Evolutionary conservation across 2,888 invertebrate genomes (phyloP).

Genomic region (Taenaris catops): DNA sequence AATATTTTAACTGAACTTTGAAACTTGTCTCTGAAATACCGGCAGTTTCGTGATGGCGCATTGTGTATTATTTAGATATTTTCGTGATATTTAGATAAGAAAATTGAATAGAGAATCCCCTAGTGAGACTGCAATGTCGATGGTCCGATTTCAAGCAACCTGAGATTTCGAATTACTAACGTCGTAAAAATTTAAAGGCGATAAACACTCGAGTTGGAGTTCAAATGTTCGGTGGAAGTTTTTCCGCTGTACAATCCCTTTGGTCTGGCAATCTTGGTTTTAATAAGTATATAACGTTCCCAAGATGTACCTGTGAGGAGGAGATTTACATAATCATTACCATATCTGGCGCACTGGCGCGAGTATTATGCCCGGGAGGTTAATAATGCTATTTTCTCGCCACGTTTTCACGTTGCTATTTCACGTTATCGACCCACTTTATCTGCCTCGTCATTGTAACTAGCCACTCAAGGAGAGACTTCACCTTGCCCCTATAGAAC

Average conservation of each 20-base stretch:
- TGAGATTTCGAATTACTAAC: slow-evolving; percentile 67
- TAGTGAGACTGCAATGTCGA: slow-evolving; percentile 64
- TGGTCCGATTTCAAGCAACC: slow-evolving; percentile 70
- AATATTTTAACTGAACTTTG: too few species aligned
- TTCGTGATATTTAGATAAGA: too few species aligned
- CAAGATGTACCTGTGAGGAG: slow-evolving; percentile 75
- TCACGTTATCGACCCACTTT: slow-evolving; percentile 74
- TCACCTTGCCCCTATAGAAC: slow-evolving; percentile 47
- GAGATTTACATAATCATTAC: slow-evolving; percentile 80
- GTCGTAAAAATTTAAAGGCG: slow-evolving; percentile 64
- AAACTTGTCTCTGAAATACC: too few species aligned
- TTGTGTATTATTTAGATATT: too few species aligned
- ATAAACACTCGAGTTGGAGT: slow-evolving; percentile 52
- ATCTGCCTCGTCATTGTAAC: slow-evolving; percentile 75
- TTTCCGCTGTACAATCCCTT: slow-evolving; percentile 62
- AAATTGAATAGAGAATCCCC: slow-evolving; percentile 79
- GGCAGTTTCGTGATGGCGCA: too few species aligned
- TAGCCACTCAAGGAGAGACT: slow-evolving; percentile 64
- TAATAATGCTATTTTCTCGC: slow-evolving; percentile 80
- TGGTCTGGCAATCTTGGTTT: slow-evolving; percentile 73
- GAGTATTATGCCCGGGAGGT: slow-evolving; percentile 78
- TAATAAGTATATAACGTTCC: slow-evolving; percentile 77
- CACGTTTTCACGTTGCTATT: slow-evolving; percentile 78
- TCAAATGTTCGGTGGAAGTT: slow-evolving; percentile 46
- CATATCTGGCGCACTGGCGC: slow-evolving; percentile 79